Conservation (phyloP, 2,888 invertebrate species). For the Gnatocerus cornutus region DNA sequence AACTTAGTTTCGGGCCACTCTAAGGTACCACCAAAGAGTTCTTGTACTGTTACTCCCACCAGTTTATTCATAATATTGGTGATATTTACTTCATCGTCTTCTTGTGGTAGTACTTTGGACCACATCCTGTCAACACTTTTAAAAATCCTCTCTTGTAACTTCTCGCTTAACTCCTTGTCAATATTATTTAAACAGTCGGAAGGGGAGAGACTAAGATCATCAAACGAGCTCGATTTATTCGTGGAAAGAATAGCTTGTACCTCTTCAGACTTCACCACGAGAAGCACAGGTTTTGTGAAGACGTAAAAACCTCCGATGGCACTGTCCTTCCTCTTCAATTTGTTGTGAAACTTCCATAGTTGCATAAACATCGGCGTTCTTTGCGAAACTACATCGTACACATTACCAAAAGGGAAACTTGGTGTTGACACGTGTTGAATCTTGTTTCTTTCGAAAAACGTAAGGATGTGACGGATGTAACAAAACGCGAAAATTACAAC, state of each 20-base stretch:
- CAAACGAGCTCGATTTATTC: background rate
- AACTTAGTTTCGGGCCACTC: background rate
- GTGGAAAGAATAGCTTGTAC: constrained; percentile 31
- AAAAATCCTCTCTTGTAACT: background rate
- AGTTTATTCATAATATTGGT: constrained; percentile 7
- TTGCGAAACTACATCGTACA: constrained; percentile 54
- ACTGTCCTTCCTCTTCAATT: constrained; percentile 54
- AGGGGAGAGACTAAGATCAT: background rate
- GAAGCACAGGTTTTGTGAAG: constrained; percentile 55
- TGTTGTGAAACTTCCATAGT: constrained; percentile 57
- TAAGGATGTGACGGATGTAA: constrained; percentile 38
- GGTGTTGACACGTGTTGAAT: constrained; percentile 51
- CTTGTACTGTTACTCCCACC: background rate
- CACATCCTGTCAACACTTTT: constrained; percentile 2
- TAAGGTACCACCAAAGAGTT: background rate
- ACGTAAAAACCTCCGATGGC: constrained; percentile 57
- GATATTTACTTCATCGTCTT: constrained; percentile 1
- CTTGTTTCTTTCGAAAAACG: constrained; percentile 41
- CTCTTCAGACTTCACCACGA: constrained; percentile 50
- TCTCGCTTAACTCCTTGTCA: background rate
- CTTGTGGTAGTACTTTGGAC: background rate
- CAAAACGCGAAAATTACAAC: constrained; percentile 38
- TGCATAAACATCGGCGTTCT: constrained; percentile 52
- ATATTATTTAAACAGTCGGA: background rate
- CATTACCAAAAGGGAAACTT: constrained; percentile 57